A percentile compares a stretch with the other conserved stretches of the same genome.
Evolutionary conservation across 2,888 invertebrate genomes (phyloP).

Genomic region (Synergus japonicus): DNA sequence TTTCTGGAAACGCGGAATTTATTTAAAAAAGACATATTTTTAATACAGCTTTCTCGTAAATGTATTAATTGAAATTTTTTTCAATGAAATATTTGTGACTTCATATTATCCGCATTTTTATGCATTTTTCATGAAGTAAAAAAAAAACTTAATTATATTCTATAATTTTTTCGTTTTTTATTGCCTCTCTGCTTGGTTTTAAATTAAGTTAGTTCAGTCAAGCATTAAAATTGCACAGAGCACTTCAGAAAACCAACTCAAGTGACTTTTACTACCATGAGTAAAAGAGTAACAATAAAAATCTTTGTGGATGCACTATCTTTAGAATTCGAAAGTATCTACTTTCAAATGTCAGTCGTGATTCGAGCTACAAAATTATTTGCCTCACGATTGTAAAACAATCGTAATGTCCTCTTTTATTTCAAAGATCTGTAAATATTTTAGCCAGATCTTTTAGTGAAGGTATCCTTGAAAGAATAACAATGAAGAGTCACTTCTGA

Average conservation of each 20-base stretch:
- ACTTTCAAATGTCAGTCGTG: background rate
- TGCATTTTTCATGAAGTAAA: background rate
- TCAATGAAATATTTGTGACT: background rate
- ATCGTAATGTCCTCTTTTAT: background rate
- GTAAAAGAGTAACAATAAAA: background rate
- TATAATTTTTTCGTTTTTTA: background rate
- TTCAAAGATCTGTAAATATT: background rate
- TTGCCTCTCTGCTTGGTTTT: background rate
- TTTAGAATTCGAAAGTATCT: background rate
- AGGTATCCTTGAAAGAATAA: background rate
- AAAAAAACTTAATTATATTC: background rate
- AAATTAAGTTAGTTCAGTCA: background rate
- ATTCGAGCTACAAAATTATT: background rate
- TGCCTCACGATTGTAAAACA: background rate
- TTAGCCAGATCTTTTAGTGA: background rate
- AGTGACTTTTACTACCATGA: background rate
- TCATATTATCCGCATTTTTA: background rate
- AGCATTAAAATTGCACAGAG: background rate
- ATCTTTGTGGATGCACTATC: background rate
- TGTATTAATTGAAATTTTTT: background rate
- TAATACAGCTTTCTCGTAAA: no score
- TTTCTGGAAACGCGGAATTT: no score
- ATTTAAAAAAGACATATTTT: no score
- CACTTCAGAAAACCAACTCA: no score
- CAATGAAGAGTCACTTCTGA: background rate